Evolutionary conservation across 2,888 invertebrate genomes (phyloP).

Genomic region (Catocala fraxini): DNA sequence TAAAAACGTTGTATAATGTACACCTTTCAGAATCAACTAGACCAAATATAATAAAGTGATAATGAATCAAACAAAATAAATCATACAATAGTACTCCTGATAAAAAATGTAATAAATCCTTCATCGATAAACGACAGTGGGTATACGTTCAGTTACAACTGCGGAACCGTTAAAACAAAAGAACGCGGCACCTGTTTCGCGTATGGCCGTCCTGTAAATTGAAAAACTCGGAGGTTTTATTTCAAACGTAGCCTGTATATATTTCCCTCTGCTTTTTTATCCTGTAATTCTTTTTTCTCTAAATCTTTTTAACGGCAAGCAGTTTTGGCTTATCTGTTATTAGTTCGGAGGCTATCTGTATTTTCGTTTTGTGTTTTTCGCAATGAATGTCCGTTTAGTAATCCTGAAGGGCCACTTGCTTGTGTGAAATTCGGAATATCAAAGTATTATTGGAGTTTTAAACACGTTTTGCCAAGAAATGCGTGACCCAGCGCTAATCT

Average conservation of each 20-base stretch:
- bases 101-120: background rate
- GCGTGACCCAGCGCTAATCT: conserved; percentile 10
- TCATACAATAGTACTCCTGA: too few species aligned
- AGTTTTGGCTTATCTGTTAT: conserved; percentile 38
- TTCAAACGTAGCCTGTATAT: conserved; percentile 4
- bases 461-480: conserved; percentile 8
- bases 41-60: background rate
- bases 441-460: conserved; percentile 23
- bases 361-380: conserved; percentile 34
- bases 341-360: conserved; percentile 36
- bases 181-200: background rate
- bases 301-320: conserved; percentile 36
- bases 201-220: conserved; percentile 8
- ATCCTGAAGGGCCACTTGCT: conserved; percentile 21
- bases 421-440: conserved; percentile 25
- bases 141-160: background rate
- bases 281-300: conserved; percentile 21
- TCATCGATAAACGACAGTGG: background rate
- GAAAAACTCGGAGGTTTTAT: conserved; percentile 11
- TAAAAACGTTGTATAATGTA: too few species aligned
- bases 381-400: conserved; percentile 29
- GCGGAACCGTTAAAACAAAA: conserved; percentile 6
- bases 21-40: background rate
- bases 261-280: conserved; percentile 4
- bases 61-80: background rate